Percentiles rank a stretch among this genome's conserved stretches.
These are phyloP conservation scores for Hydropsyche tenuis DNA, from an alignment of 1,140 invertebrate species.

Conservation along the genomic window DNA sequence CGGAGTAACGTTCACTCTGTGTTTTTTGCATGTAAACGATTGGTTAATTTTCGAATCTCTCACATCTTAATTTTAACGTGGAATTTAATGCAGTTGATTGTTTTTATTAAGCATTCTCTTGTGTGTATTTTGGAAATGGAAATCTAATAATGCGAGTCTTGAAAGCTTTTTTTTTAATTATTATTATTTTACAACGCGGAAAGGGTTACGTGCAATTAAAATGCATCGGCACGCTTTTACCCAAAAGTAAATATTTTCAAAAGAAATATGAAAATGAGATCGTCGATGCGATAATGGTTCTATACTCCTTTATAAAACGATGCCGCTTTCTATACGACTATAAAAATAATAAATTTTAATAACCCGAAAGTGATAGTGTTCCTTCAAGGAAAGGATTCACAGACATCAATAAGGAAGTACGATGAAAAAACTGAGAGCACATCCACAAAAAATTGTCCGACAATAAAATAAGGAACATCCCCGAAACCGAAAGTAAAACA, in stretches of 20 bases:
- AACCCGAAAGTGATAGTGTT: too few species aligned
- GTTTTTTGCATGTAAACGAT: conserved; percentile 9
- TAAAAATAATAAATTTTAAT: too few species aligned
- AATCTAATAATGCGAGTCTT: too few species aligned
- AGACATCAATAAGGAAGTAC: background rate
- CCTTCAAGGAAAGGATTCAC: background rate
- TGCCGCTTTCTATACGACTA: background rate
- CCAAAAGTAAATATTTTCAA: background rate
- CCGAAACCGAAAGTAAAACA: conserved; percentile 22
- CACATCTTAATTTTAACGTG: background rate
- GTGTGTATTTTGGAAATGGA: too few species aligned
- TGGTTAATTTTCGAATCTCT: background rate
- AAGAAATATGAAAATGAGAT: background rate
- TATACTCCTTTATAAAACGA: background rate
- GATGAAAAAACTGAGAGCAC: background rate
- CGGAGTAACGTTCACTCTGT: background rate
- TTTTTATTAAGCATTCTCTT: too few species aligned
- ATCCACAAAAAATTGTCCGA: background rate
- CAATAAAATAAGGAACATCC: conserved; percentile 9
- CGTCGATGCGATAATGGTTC: background rate
- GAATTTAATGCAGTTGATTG: too few species aligned
- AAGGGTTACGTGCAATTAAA: conserved; percentile 3
- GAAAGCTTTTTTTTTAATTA: too few species aligned
- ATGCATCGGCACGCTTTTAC: conserved; percentile 4
- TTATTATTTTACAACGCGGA: too few species aligned